phyloP scores from a whole-genome alignment of 2,888 invertebrate species.

The Scaptomyza tumidula region DNA sequence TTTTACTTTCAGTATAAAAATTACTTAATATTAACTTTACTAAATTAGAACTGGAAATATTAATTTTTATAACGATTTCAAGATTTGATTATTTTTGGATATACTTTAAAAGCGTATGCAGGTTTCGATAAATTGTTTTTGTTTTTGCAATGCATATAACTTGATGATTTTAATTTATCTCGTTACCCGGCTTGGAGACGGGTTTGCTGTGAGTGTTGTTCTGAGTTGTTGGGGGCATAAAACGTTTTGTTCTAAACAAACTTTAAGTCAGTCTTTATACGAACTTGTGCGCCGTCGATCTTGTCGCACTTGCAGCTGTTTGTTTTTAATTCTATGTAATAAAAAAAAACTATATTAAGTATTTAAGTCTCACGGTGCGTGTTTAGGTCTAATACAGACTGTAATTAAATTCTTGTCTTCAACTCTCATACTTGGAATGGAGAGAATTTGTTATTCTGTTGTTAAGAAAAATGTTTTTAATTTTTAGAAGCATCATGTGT shows the following conservation, averaged over 20 bases:
- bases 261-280: slow-evolving; percentile 58
- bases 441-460: not conserved
- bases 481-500: not conserved
- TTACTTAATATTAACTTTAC: not conserved
- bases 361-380: slow-evolving; percentile 8
- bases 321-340: not conserved
- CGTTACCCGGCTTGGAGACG: slow-evolving; percentile 45
- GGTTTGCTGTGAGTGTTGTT: slow-evolving; percentile 52
- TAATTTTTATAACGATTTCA: not conserved
- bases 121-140: not conserved
- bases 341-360: not conserved
- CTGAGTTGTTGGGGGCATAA: slow-evolving; percentile 36
- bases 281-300: slow-evolving; percentile 41
- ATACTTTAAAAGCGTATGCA: slow-evolving; percentile 17
- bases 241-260: slow-evolving; percentile 59
- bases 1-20: not conserved
- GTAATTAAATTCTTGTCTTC: slow-evolving; percentile 8
- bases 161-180: slow-evolving; percentile 52
- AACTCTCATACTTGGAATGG: slow-evolving; percentile 4
- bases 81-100: not conserved
- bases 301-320: slow-evolving; percentile 29
- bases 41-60: not conserved
- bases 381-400: slow-evolving; percentile 15
- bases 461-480: not conserved
- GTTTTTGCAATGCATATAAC: slow-evolving; percentile 16